Base-by-base conservation (phyloP, 2,888 invertebrate genomes). In the Oscheius sp. region DNA sequence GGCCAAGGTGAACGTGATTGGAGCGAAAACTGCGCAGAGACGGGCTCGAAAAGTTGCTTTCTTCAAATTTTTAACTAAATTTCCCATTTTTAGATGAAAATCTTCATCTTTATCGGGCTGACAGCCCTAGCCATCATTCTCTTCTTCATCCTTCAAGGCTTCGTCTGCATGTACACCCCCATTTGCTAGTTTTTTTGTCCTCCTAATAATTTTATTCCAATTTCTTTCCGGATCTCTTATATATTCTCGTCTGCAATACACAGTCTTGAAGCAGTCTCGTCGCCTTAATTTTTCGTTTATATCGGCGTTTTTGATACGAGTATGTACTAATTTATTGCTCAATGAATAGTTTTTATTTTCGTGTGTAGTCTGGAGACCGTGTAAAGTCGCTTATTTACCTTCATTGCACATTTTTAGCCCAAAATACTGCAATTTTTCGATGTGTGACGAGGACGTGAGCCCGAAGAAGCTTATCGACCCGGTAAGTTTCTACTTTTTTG, bases 101-200 rank as follows among this genome's bases (percentile, higher is more conserved):
- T 81, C 51, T 68, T 75, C 73, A 78, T 78, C 29, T 73, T 63
- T 55, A 21, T 62, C 32, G 73, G 66, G 2, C 59, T 74, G 57
- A 68, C 78, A 33, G 76, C 78, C 9, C 66, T 62, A 5, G 68
- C 76, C 9, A 47, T 81, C 5, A 70, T 81, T 33, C 70, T 81
- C 1, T 68, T 79, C 7, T 47, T 79, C 21, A 60, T 81, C 29
- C 71, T 81, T 51, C 81, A 79, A 71, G 76, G 76, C 2, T 66
- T 78, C 21, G 75, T 81, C 2, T 81, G 81, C 57, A 78, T 78
- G 65, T 81, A 78, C 59, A 81, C 79, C 2, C 81, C 81, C 65
- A 79, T 81, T 21, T 81, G 81, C 60, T 81, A 70, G 70, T n/a
- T 11, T 35, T 7, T 32, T 55, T 81, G 21, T 10, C 11, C 9